phyloP scores from a whole-genome alignment of 2,113 vertebrate genomes.

The Solea solea region DNA sequence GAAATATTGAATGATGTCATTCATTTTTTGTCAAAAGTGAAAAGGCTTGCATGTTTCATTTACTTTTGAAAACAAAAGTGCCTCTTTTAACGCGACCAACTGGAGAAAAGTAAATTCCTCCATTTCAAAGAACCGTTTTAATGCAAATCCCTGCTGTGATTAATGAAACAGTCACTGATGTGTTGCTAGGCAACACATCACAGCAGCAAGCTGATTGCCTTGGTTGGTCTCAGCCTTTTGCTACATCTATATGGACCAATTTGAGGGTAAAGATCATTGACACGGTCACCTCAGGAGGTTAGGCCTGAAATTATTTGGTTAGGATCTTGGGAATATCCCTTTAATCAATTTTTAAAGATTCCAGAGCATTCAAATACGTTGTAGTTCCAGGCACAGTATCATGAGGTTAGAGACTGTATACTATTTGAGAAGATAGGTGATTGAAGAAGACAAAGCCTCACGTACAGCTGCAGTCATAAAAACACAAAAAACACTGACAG shows the following conservation, averaged over 20 bases:
- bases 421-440: constrained; percentile 11
- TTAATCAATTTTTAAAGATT: neutral
- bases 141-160: constrained; percentile 57
- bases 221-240: constrained; percentile 15
- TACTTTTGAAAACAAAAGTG: neutral
- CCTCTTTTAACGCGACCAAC: neutral
- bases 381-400: neutral
- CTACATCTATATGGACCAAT: constrained; percentile 6
- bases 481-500: constrained; percentile 19
- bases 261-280: constrained; percentile 16
- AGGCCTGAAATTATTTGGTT: neutral
- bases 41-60: neutral
- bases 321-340: neutral
- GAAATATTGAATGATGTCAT: neutral
- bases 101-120: constrained; percentile 17
- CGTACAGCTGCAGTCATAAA: constrained; percentile 15
- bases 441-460: constrained; percentile 1
- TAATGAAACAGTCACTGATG: constrained; percentile 48
- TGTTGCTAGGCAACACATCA: constrained; percentile 68
- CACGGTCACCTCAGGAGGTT: neutral
- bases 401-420: neutral
- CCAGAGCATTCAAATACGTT: neutral
- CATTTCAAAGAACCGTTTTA: constrained; percentile 28
- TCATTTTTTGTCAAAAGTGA: neutral
- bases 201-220: constrained; percentile 26